These are phyloP conservation scores for Lutraria lutraria DNA, from an alignment of 2,888 invertebrate genomes.

Conservation along the genomic window DNA sequence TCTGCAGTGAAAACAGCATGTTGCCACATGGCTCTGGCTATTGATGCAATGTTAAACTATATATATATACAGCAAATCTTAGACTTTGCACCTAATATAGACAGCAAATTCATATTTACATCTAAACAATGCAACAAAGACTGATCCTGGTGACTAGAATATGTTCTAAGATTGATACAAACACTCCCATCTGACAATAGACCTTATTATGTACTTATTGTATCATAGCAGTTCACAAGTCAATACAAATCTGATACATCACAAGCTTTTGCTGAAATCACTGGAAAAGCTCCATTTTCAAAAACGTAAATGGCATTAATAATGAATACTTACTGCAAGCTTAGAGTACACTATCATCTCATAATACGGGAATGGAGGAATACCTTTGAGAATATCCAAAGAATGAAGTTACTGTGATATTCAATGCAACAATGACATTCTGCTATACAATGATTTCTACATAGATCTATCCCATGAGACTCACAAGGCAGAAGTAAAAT, in stretches of 20 bases:
- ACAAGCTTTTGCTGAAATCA: not conserved
- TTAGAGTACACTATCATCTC: not conserved
- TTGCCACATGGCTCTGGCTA: too few relatives aligned
- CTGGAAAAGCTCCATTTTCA: slow-evolving; percentile 1
- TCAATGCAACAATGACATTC: not conserved
- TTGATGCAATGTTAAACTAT: too few relatives aligned
- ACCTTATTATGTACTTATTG: slow-evolving; percentile 3
- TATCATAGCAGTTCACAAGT: not conserved
- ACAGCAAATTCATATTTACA: not conserved
- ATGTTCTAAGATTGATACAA: not conserved
- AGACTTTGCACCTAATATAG: not conserved
- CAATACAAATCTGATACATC: slow-evolving; percentile 5
- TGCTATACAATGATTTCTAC: not conserved
- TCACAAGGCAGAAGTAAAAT: slow-evolving; percentile 5
- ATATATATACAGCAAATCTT: too few relatives aligned
- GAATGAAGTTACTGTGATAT: not conserved
- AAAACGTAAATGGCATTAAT: slow-evolving; percentile 19
- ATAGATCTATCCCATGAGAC: not conserved
- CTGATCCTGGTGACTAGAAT: too few relatives aligned
- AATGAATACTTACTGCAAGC: not conserved
- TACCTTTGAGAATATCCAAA: not conserved
- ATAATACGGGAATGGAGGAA: not conserved
- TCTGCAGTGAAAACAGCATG: too few relatives aligned
- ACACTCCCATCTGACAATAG: not conserved
- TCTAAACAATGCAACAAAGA: not conserved